Base-by-base conservation (phyloP, 2,797 vertebrate genomes). In the Manis javanica region DNA sequence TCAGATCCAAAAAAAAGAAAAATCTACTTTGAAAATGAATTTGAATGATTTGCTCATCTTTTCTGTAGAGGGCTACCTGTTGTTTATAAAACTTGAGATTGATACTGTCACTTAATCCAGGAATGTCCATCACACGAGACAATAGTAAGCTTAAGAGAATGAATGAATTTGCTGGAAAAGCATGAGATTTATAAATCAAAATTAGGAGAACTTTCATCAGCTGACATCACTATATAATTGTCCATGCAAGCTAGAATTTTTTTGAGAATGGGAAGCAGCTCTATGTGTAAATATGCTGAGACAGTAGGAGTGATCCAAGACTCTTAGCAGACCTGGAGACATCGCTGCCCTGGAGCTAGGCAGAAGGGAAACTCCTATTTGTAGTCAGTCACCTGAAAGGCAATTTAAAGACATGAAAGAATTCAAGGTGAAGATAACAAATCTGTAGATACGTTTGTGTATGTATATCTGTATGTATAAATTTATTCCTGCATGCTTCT, bases 91-190 rank as follows among this genome's bases (percentile, higher is more conserved):
- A 95, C 34, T 46, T 46, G 0, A 55, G 11, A 96, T 51, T 78
- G 71, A 96, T 42, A 87, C 63, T 89, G 24, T 64, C 61, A 96
- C 12, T 74, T 96, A 96, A 97, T 92, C 1, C 8, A 98, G 90
- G 85, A 97, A 81, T 34, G 12, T 68, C 3, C 2, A 86, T 37
- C 57, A 83, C 82, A 26, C 84, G 7, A 11, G 3, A 37, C 29
- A 31, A 87, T 1, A 39, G 24, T 78, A 90, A 84, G 7, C 3
- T 18, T 96, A 5, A 34, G 3, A 13, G 64, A 71, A 90, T 3
- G 18, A 39, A 31, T 53, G 31, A 34, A 1, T n/a, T 42, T 61
- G 63, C 34, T 37, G 8, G 31, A 64, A 66, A 87, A 92, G 64
- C 0, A 12, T 6, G 90, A 81, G 0, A 39, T 94, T 90, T 91